phyloP scores from a whole-genome alignment of 2,797 vertebrate species.

The Heteromormyrus szaboi region DNA sequence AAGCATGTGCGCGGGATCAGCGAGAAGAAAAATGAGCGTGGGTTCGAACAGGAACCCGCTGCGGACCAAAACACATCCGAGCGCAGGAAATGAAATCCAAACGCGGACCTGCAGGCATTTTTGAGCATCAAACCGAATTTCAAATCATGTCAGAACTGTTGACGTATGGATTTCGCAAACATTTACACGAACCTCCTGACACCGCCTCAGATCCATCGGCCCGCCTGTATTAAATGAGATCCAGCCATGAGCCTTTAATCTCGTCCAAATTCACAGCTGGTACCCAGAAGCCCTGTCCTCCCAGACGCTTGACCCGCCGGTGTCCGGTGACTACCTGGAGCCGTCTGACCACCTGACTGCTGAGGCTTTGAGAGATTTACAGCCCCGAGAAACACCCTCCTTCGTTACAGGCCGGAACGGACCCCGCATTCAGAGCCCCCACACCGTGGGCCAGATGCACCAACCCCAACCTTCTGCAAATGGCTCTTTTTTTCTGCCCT shows the following conservation, averaged over 20 bases:
- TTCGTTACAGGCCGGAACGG: neutral
- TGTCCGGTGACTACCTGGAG: slow-evolving; percentile 68
- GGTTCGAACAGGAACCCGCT: neutral
- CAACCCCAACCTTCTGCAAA: slow-evolving; percentile 18
- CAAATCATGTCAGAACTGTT: slow-evolving; percentile 18
- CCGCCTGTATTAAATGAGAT: slow-evolving; percentile 57
- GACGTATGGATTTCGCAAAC: slow-evolving; percentile 14
- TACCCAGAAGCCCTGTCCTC: slow-evolving; percentile 55
- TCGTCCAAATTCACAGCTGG: slow-evolving; percentile 67
- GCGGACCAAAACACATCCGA: neutral
- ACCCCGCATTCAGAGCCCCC: neutral
- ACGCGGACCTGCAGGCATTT: neutral
- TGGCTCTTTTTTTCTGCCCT: slow-evolving; percentile 17
- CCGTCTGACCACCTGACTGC: slow-evolving; percentile 64
- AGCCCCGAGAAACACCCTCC: neutral
- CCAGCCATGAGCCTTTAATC: slow-evolving; percentile 54
- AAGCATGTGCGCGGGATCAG: neutral
- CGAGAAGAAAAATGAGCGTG: neutral
- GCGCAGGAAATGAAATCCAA: neutral
- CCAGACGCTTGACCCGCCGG: slow-evolving; percentile 55
- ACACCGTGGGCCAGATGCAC: neutral
- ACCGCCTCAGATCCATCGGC: slow-evolving; percentile 57
- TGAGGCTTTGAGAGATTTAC: slow-evolving; percentile 41
- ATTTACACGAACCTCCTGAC: slow-evolving; percentile 40
- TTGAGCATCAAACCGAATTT: slow-evolving; percentile 13